phyloP scores from a whole-genome alignment of 1,140 invertebrate genomes.

The Campoletis sonorensis region DNA sequence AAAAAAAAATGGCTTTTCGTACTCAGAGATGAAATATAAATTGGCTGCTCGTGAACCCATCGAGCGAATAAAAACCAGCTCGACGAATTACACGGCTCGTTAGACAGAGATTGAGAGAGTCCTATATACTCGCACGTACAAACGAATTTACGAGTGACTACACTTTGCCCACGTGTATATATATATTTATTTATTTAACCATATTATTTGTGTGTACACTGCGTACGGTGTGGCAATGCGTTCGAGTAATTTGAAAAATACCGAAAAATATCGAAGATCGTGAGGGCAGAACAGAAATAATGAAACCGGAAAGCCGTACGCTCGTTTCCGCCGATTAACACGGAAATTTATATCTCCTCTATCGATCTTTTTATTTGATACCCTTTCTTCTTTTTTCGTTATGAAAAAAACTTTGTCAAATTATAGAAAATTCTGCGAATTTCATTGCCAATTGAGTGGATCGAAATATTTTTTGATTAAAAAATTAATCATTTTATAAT shows the following conservation, averaged over 20 bases:
- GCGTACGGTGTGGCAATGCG: not conserved
- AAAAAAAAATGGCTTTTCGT: not conserved
- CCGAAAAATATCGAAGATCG: slow-evolving; percentile 20
- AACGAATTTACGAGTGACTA: not conserved
- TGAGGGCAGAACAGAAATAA: slow-evolving; percentile 31
- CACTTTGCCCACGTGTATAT: not conserved
- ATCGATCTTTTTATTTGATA: not conserved
- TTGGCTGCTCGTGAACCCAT: slow-evolving; percentile 10
- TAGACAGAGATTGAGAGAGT: slow-evolving; percentile 45
- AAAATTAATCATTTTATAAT: too few relatives aligned
- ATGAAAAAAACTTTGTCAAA: not conserved
- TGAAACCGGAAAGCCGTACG: slow-evolving; percentile 33
- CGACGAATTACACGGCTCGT: slow-evolving; percentile 56
- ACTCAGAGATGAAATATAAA: slow-evolving; percentile 31
- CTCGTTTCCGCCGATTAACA: slow-evolving; percentile 40
- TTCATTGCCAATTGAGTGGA: not conserved
- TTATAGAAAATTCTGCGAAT: not conserved
- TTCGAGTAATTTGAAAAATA: slow-evolving; percentile 27
- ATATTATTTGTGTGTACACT: not conserved
- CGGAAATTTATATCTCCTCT: slow-evolving; percentile 37
- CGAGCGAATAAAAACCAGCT: slow-evolving; percentile 23
- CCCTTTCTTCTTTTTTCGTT: slow-evolving; percentile 10
- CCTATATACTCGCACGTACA: not conserved
- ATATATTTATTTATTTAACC: not conserved
- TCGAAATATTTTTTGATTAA: not conserved